Conservation (phyloP, 1,140 invertebrate species). For the Brachionus rubens region DNA sequence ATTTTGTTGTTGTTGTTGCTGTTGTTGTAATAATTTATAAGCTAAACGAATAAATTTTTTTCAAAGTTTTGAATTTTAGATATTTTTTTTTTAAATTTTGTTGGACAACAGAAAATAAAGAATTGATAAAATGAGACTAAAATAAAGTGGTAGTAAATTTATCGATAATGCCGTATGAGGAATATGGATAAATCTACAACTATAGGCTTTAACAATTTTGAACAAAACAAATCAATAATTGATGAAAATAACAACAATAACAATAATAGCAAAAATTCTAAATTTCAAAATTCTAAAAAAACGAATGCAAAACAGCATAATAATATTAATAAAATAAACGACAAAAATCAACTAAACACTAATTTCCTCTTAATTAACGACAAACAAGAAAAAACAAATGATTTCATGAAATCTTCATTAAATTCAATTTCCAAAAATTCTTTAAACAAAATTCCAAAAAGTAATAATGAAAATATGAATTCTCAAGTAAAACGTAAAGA, state of each 20-base stretch:
- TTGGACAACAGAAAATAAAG: too few relatives aligned
- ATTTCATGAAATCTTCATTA: slow-evolving; percentile 23
- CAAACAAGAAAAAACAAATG: slow-evolving; percentile 14
- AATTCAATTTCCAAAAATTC: slow-evolving; percentile 12
- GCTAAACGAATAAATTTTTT: too few relatives aligned
- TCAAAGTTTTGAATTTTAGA: too few relatives aligned
- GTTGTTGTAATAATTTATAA: too few relatives aligned
- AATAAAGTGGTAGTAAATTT: neutral
- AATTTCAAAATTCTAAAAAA: neutral
- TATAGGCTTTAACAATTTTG: neutral
- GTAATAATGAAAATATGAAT: neutral
- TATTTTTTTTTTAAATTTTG: too few relatives aligned
- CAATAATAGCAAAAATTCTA: neutral
- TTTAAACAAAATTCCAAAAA: neutral
- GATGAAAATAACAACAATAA: neutral
- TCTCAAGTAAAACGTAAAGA: neutral
- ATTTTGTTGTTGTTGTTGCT: too few relatives aligned
- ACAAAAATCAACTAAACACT: neutral
- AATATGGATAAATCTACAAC: slow-evolving; percentile 31
- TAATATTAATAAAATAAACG: neutral
- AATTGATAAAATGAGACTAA: too few relatives aligned
- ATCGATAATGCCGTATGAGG: slow-evolving; percentile 22
- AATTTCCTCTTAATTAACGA: neutral
- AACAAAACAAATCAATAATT: slow-evolving; percentile 20
- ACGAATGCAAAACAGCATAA: slow-evolving; percentile 4